Percentiles rank a stretch among this genome's conserved stretches.
phyloP scores from a whole-genome alignment of 2,113 vertebrate species.

The Fulica atra region DNA sequence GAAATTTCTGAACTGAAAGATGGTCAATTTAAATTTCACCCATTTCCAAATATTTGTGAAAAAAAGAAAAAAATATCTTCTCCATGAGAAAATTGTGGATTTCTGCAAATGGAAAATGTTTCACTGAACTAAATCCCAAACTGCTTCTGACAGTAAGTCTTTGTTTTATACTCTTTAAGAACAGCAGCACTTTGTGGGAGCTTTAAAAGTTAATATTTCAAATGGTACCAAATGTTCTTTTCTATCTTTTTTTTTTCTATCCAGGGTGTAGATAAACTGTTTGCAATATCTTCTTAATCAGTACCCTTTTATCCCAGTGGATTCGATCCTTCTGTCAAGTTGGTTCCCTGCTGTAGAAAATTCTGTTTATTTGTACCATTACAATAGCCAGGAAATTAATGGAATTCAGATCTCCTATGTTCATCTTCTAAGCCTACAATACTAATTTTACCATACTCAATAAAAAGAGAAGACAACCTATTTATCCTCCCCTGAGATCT shows the following conservation, averaged over 20 bases:
- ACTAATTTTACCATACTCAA: not conserved
- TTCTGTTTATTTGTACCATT: not conserved
- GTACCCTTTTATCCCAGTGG: not conserved
- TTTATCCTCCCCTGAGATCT: not conserved
- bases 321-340: not conserved
- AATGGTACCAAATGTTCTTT: not conserved
- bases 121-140: not conserved
- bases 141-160: not conserved
- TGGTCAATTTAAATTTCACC: not conserved
- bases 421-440: not conserved
- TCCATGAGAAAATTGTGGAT: not conserved
- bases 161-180: not conserved
- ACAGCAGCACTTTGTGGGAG: not conserved
- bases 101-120: not conserved
- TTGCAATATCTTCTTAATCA: not conserved
- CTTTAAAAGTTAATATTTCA: not conserved
- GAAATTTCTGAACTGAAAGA: not conserved
- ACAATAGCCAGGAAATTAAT: slow-evolving; percentile 45
- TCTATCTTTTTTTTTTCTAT: not conserved
- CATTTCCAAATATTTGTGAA: not conserved
- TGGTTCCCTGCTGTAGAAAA: not conserved
- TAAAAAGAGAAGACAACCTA: not conserved
- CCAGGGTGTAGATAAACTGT: not conserved
- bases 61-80: not conserved
- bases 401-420: not conserved